Evolutionary conservation across 2,797 vertebrate genomes (phyloP), one percentile per base, ranked within the genome.

Genomic region (Hydrocynus forskahlii): DNA sequence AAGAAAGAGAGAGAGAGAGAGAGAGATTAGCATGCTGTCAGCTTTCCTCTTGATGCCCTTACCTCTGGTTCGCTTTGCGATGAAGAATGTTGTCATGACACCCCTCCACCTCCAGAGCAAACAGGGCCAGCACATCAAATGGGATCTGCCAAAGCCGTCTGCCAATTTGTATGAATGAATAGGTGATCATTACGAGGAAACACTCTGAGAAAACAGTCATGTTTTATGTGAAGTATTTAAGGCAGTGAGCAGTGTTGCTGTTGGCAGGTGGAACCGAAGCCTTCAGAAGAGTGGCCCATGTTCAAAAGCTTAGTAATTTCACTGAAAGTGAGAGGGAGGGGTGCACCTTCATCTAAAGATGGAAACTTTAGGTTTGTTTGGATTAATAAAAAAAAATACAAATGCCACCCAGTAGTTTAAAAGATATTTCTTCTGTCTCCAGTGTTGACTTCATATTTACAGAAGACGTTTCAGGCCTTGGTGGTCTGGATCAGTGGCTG

Each of bases 91-190:
- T 74, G 29, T 81, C 74, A 84, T 76, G 75, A 64, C 23, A 72
- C 75, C 72, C 69, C 59, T 71, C 13, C 75, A 79, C 76, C 63
- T 84, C 76, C 74, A 85, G 80, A 70, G 55, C 68, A 4, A 13
- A 81, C 73, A 35, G 14, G n/a, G 29, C 80, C 45, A 78, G 81
- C 45, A 79, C 82, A 81, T 66, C 82, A 86, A 82, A 87, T 59
- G 14, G 29, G 29, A 83, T 68, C 57, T 57, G 52, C 63, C 79
- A 76, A 54, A 82, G 35, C 45, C 29, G 40, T 52, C 80, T 83
- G 84, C 87, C 89, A 89, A n/a, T 83, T 79, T 87, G 80, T 84
- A 7, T 87, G 84, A 90, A 70, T 90, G 72, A 88, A 87, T 85
- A 79, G 67, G 73, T 1, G 43, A 84, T 73, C 79, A 45, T 86